Evolutionary conservation across 2,888 invertebrate genomes (phyloP), one percentile per base, ranked within the genome.

Genomic region (Apodemia mormo): DNA sequence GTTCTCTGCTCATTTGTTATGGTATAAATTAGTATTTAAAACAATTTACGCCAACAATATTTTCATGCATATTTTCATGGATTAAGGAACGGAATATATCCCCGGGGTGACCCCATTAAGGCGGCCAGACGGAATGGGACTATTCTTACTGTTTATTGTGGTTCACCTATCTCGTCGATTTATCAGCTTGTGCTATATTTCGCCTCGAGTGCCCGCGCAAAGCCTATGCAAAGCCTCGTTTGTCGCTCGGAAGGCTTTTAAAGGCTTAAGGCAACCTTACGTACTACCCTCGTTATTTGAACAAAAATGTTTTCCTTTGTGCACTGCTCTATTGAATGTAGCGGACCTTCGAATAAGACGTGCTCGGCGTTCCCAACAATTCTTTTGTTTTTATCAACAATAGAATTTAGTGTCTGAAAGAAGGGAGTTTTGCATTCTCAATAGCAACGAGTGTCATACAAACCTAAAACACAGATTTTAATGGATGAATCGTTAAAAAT

Each of bases 261-360:
- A 70, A 66, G 73, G 74, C 72, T 73, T 72, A 73, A 70, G 72
- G 74, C 67, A 65, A 74, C 73, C 73, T 74, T 74, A 74, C 70
- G 70, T 73, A 71, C 66, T 66, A 69, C 66, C 70, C 69, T 68
- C 69, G 68, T 71, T 72, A 70, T 66, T 71, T 40, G 71, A 69
- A 70, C 73, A 69, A 71, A 70, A 79, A 82, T 79, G 81, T 79
- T 78, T 76, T 76, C 64, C 64, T 43, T 45, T 67, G 33, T 52
- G 49, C 33, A 67, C 49, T 37, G 37, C 37, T 67, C 22, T 61
- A 61, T 61, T 61, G 61, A 61, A 61, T 61, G 61, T 61, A 61
- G 61, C 49, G 49, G 49, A 49, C 61, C 61, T 61, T 30, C 61
- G 29, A 61, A 33, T 61, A 61, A 61, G 61, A 61, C 33, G 61